These are phyloP conservation scores for Oxycera nigricornis DNA, from an alignment of 2,888 invertebrate species.

Conservation along the genomic window DNA sequence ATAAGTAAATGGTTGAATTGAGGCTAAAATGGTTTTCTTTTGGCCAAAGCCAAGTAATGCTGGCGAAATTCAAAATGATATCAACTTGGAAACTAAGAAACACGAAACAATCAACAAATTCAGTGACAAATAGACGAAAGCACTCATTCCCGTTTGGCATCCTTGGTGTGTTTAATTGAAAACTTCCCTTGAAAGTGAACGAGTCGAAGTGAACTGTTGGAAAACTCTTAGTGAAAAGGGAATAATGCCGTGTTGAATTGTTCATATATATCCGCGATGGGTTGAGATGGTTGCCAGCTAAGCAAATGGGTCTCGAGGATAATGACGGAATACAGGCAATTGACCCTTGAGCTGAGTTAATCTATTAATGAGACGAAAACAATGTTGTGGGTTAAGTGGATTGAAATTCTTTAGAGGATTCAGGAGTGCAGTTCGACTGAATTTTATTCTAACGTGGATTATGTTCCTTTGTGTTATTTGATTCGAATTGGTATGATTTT, in stretches of 20 bases:
- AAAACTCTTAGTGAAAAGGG: neutral
- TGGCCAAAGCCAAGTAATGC: constrained; percentile 1
- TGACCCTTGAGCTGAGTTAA: constrained; percentile 14
- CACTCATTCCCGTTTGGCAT: neutral
- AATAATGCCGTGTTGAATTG: neutral
- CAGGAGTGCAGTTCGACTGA: too few species aligned
- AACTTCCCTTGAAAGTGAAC: constrained; percentile 16
- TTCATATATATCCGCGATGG: too few species aligned
- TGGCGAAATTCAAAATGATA: neutral
- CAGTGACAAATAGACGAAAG: constrained; percentile 19
- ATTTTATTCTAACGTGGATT: too few species aligned
- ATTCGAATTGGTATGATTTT: too few species aligned
- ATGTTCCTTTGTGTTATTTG: too few species aligned
- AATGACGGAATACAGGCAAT: neutral
- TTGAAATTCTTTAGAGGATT: neutral
- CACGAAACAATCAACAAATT: constrained; percentile 9
- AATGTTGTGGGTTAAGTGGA: constrained; percentile 2
- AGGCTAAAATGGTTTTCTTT: constrained; percentile 20
- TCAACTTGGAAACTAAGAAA: neutral
- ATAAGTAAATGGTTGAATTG: constrained; percentile 10
- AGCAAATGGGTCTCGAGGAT: neutral
- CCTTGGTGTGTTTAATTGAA: constrained; percentile 19
- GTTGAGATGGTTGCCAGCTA: neutral
- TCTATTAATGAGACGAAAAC: constrained; percentile 28
- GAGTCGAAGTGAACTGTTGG: constrained; percentile 8